Base-by-base conservation (phyloP, 2,113 vertebrate species). In the Tor tambroides region DNA sequence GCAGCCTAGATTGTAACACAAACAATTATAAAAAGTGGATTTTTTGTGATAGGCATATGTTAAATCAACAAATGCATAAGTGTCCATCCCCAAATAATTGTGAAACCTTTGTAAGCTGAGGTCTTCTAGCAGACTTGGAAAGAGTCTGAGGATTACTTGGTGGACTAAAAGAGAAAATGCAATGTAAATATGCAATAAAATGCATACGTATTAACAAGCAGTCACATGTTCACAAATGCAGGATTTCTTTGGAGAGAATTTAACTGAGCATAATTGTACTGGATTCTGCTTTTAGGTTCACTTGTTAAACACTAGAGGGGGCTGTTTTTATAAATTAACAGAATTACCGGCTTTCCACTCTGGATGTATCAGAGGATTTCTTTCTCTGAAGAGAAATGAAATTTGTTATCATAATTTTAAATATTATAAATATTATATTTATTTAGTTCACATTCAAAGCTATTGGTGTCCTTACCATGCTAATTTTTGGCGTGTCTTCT, bases 291-390 rank as follows among this genome's bases (percentile, higher is more conserved):
- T 43, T 43, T 43, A 43, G 41, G 41, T 43, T 43, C 41, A 43
- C 41, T 43, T 51, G 43, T 28, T 80, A 12, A 54, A 54, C 79
- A 81, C 83, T 85, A 54, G 56, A 88, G 83, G 56, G 77, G 23
- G 56, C 30, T 32, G 86, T 82, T 80, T 7, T 28, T 32, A 23
- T 46, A 61, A 6, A 43, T 71, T 80, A 74, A 5, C 15, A n/a
- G 6, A 32, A 85, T 49, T 91, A 95, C 95, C 92, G 94, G 89
- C 65, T 92, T 9, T 85, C 90, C 8, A 49, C 83, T 30, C 84
- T 43, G 83, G 91, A 91, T 2, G 41, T 85, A 23, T 90, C 86
- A 8, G 35, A 56, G 11, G 85, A 46, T 14, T 63, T 67, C 32
- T 86, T 89, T 87, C 41, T 89, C 93, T 95, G 77, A 80, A 88